A percentile compares a stretch with the other conserved stretches of the same genome.
phyloP scores from a whole-genome alignment of 2,113 vertebrate genomes.

The Genyomyrus donnyi region DNA sequence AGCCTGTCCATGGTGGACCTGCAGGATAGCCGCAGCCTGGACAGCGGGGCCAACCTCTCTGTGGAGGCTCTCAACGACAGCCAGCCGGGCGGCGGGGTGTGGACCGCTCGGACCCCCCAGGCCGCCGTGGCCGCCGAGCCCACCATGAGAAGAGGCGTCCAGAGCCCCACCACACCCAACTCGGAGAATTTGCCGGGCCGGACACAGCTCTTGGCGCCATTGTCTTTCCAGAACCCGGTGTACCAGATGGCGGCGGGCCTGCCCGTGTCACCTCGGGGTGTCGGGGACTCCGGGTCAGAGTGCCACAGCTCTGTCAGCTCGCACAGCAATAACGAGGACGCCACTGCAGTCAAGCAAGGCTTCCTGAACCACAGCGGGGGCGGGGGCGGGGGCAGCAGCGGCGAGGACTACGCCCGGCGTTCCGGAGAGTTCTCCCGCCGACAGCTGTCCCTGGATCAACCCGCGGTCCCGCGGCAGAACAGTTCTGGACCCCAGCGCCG shows the following conservation, averaged over 20 bases:
- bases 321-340: conserved; percentile 93
- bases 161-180: conserved; percentile 68
- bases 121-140: conserved; percentile 63
- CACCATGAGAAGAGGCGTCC: conserved; percentile 73
- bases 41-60: conserved; percentile 55
- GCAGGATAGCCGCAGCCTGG: conserved; percentile 82
- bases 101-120: conserved; percentile 72
- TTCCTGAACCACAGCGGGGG: conserved; percentile 60
- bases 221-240: conserved; percentile 97
- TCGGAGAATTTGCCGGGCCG: conserved; percentile 71
- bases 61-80: conserved; percentile 57
- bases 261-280: conserved; percentile 79
- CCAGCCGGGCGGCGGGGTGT: conserved; percentile 62
- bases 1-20: conserved; percentile 98
- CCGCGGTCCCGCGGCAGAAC: conserved; percentile 81
- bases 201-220: conserved; percentile 84
- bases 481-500: conserved; percentile 84
- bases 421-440: conserved; percentile 79
- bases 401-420: conserved; percentile 79
- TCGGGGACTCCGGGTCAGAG: conserved; percentile 87
- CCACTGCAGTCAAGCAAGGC: conserved; percentile 58
- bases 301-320: conserved; percentile 96
- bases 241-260: conserved; percentile 97
- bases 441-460: conserved; percentile 77
- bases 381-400: conserved; percentile 48